Percentiles rank a stretch among this genome's conserved stretches.
Conservation (phyloP, 2,888 invertebrate genomes). For the Labia minor region DNA sequence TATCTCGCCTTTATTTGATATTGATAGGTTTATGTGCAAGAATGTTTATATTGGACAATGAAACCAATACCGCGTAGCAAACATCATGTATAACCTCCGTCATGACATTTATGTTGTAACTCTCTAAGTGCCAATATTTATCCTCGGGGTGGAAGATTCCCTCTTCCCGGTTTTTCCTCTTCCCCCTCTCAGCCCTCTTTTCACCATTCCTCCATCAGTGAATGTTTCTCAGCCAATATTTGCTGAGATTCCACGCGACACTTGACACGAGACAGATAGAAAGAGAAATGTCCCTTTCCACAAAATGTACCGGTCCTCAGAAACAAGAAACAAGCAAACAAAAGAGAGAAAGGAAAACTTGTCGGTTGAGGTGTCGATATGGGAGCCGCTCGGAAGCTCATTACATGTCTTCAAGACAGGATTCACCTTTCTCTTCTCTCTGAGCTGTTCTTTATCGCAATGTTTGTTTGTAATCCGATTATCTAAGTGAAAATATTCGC, state of each 20-base stretch:
- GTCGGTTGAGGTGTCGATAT: slow-evolving; percentile 1
- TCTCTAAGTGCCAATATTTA: slow-evolving; percentile 1
- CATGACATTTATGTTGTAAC: slow-evolving; percentile 4
- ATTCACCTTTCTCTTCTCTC: not conserved
- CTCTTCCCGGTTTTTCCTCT: not conserved
- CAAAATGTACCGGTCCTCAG: not conserved
- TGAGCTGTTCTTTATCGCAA: not conserved
- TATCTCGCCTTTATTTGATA: not conserved
- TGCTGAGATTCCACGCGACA: slow-evolving; percentile 1
- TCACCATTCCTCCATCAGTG: not conserved
- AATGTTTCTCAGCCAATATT: not conserved
- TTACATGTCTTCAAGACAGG: not conserved
- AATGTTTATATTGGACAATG: slow-evolving; percentile 5
- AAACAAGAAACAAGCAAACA: slow-evolving; percentile 1
- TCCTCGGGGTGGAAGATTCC: not conserved
- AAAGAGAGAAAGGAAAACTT: not conserved
- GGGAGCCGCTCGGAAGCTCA: not conserved
- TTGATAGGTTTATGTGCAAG: not conserved
- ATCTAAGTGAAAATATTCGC: not conserved
- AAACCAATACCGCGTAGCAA: not conserved
- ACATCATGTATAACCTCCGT: not conserved
- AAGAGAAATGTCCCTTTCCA: slow-evolving; percentile 3
- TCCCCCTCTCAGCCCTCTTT: not conserved
- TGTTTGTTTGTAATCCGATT: slow-evolving; percentile 13
- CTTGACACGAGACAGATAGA: slow-evolving; percentile 13